Evolutionary conservation across 1,140 invertebrate species (phyloP).

Genomic region (Phymastichus coffea): DNA sequence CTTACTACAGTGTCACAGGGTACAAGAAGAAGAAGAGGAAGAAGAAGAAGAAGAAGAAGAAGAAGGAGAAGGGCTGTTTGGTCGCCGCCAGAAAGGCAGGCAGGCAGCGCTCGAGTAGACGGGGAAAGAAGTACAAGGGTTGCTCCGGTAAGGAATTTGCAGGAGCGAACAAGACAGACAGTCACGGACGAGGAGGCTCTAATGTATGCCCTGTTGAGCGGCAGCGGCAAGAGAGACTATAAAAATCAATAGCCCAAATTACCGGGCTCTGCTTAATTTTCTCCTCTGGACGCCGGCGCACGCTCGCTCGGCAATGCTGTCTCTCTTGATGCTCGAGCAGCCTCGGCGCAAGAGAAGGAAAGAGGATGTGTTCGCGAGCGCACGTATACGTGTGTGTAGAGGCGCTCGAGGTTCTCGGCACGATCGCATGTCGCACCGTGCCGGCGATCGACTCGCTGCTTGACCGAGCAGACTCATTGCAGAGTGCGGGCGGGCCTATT

Average conservation of each 20-base stretch:
- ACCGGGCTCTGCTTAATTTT: slow-evolving; percentile 59
- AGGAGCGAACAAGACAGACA: background rate
- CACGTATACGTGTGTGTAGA: background rate
- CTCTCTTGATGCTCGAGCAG: slow-evolving; percentile 1
- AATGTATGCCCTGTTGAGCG: slow-evolving; percentile 50
- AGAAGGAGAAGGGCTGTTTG: slow-evolving; percentile 23
- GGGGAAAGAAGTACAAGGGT: slow-evolving; percentile 27
- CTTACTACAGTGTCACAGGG: slow-evolving; percentile 1
- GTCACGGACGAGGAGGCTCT: slow-evolving; percentile 40
- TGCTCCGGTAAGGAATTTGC: background rate
- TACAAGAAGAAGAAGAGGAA: slow-evolving; percentile 33
- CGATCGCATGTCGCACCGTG: too few species aligned
- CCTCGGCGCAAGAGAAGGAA: too few species aligned
- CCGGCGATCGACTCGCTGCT: too few species aligned
- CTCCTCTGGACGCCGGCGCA: slow-evolving; percentile 47
- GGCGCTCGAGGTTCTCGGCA: too few species aligned
- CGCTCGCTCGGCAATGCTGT: slow-evolving; percentile 6
- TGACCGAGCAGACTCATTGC: too few species aligned
- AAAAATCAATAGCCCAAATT: slow-evolving; percentile 61
- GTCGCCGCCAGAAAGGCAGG: slow-evolving; percentile 38
- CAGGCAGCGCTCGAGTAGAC: slow-evolving; percentile 33
- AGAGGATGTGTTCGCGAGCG: too few species aligned
- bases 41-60: slow-evolving; percentile 27
- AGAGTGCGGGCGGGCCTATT: too few species aligned
- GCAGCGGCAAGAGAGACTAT: slow-evolving; percentile 51